Evolutionary conservation across 2,797 vertebrate species (phyloP).

Genomic region (Eutrigla gurnardus): DNA sequence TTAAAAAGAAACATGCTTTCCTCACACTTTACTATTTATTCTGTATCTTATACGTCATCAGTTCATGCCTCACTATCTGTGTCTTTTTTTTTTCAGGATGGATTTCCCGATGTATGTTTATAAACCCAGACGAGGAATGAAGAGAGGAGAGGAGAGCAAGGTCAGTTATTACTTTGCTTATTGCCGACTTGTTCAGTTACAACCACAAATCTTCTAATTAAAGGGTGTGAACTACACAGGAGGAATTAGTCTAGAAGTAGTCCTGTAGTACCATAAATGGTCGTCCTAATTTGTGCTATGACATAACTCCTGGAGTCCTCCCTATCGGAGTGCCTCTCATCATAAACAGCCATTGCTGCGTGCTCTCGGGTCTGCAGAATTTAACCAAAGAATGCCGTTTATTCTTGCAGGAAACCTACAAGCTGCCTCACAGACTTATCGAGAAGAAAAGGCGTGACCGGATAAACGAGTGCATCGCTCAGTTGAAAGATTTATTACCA

Average conservation of each 20-base stretch:
- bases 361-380: background rate
- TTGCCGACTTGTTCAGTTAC: slow-evolving; percentile 14
- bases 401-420: slow-evolving; percentile 93
- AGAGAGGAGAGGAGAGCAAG: slow-evolving; percentile 95
- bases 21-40: background rate
- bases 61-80: slow-evolving; percentile 1
- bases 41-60: background rate
- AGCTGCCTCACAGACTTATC: slow-evolving; percentile 96
- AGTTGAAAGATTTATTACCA: slow-evolving; percentile 97
- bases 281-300: slow-evolving; percentile 71
- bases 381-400: slow-evolving; percentile 27
- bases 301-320: slow-evolving; percentile 72
- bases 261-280: slow-evolving; percentile 62
- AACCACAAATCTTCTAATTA: background rate
- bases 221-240: slow-evolving; percentile 24
- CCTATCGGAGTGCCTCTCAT: slow-evolving; percentile 42
- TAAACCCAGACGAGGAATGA: slow-evolving; percentile 92
- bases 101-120: slow-evolving; percentile 97
- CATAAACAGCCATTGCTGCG: background rate
- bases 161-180: slow-evolving; percentile 71
- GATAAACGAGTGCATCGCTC: slow-evolving; percentile 99
- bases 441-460: slow-evolving; percentile 99
- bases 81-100: slow-evolving; percentile 84
- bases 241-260: slow-evolving; percentile 19
- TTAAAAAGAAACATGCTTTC: background rate